A percentile compares a stretch with the other conserved stretches of the same genome.
Conservation (phyloP, 2,797 vertebrate genomes). For the Danio aesculapii region DNA sequence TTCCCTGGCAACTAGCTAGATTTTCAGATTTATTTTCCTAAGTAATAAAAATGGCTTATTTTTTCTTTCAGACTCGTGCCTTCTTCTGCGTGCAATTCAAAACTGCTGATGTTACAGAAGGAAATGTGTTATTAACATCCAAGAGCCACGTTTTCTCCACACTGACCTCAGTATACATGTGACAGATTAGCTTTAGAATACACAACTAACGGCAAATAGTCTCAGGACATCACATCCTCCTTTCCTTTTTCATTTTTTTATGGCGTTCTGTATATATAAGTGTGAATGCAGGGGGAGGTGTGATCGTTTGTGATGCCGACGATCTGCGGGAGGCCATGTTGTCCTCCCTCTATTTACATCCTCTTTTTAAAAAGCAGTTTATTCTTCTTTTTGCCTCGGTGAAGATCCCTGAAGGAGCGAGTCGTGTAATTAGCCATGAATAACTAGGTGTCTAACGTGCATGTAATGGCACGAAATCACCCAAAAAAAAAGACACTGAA, state of each 20-base stretch:
- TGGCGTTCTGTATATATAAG: conserved; percentile 15
- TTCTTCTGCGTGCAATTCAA: too few species aligned
- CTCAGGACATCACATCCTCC: not conserved
- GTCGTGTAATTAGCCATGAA: conserved; percentile 31
- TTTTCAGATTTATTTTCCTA: too few species aligned
- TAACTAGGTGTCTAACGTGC: conserved; percentile 43
- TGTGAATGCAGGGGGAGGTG: conserved; percentile 34
- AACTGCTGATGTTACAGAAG: too few species aligned
- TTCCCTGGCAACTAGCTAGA: too few species aligned
- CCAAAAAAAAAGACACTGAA: conserved; percentile 25
- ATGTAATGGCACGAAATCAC: conserved; percentile 12
- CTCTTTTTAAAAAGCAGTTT: not conserved
- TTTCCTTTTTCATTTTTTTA: not conserved
- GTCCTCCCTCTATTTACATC: conserved; percentile 31
- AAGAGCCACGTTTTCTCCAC: too few species aligned
- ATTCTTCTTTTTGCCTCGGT: conserved; percentile 12
- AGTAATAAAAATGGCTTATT: too few species aligned
- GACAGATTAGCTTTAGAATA: not conserved
- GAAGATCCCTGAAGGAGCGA: conserved; percentile 12
- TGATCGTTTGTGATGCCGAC: conserved; percentile 14
- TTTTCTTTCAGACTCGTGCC: too few species aligned
- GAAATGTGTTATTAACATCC: too few species aligned
- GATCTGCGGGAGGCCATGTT: conserved; percentile 39
- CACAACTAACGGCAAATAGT: conserved; percentile 5
- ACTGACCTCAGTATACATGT: not conserved